Conservation (phyloP, 2,888 invertebrate genomes). For the Lucinisca nassula region DNA sequence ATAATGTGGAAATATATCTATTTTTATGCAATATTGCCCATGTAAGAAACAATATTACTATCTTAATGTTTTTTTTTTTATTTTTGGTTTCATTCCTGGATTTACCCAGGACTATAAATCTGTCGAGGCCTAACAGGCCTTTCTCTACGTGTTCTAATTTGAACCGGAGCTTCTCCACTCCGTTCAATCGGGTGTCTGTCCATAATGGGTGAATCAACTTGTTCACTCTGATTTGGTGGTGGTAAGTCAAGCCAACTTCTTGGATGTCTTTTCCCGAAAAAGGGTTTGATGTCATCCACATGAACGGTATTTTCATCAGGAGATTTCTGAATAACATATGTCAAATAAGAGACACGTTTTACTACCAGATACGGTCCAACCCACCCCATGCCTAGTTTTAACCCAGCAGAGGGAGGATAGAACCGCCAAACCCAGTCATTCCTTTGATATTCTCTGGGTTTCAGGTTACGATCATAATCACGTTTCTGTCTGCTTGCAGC, state of each 20-base stretch:
- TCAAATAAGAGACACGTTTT: constrained; percentile 3
- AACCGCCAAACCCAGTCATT: constrained; percentile 32
- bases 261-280: neutral
- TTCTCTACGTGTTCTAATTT: neutral
- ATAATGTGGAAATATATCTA: too few species aligned
- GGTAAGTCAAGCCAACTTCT: neutral
- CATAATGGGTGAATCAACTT: neutral
- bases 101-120: neutral
- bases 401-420: constrained; percentile 23
- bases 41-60: too few species aligned
- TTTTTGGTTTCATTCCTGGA: too few species aligned
- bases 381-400: constrained; percentile 31
- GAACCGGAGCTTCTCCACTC: neutral
- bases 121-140: neutral
- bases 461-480: constrained; percentile 22
- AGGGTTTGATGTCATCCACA: constrained; percentile 47
- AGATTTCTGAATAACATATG: constrained; percentile 10
- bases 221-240: neutral
- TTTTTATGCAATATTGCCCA: too few species aligned
- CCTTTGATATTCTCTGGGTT: constrained; percentile 4
- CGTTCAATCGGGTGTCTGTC: neutral
- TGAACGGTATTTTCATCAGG: neutral
- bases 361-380: constrained; percentile 25
- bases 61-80: too few species aligned
- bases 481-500: constrained; percentile 25